Evolutionary conservation across 2,888 invertebrate species (phyloP), one percentile per base, ranked within the genome.

Genomic region (Erebia ligea): DNA sequence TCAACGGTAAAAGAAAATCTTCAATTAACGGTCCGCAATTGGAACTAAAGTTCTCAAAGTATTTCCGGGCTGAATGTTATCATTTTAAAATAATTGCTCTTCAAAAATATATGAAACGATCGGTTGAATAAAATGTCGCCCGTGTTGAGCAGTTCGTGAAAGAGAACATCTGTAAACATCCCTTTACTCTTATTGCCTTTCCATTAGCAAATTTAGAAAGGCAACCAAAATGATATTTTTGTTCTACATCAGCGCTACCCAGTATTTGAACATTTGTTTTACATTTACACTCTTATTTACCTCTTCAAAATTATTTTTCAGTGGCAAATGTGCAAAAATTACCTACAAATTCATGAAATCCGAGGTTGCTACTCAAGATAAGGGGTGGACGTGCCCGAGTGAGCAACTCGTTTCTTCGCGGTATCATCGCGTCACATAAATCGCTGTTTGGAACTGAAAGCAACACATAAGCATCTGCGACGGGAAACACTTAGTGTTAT

Each of bases 391-490:
- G 52, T 64, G 62, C 62, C 48, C 15, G 64, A 54, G 64, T 40
- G 64, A 52, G 19, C 52, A n/a, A 25, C 52, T 52, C 64, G 50
- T 52, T 64, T 52, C 64, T 62, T 45, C 21, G 45, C 45, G 40
- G 40, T 59, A 59, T 59, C 62, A 48, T 50, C 62, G 48, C 61
- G 11, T 54, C 52, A 52, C 34, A 40, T 40, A 64, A 64, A 64
- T 64, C 52, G 52, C 34, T 64, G 34, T 64, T 64, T 64, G 64
- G 64, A 64, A 64, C 40, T 64, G 64, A 64, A 19, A 54, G 54
- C 40, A 17, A 64, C 21, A 19, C 54, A 52, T 52, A 64, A 64
- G 64, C 54, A 64, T 40, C 50, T 52, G 54, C 64, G 64, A 64
- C 40, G 52, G 64, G 13, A 54, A 50, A 64, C 64, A 64, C 64